Evolutionary conservation across 2,888 invertebrate genomes (phyloP), one percentile per base, ranked within the genome.

Genomic region (Dioctria rufipes): DNA sequence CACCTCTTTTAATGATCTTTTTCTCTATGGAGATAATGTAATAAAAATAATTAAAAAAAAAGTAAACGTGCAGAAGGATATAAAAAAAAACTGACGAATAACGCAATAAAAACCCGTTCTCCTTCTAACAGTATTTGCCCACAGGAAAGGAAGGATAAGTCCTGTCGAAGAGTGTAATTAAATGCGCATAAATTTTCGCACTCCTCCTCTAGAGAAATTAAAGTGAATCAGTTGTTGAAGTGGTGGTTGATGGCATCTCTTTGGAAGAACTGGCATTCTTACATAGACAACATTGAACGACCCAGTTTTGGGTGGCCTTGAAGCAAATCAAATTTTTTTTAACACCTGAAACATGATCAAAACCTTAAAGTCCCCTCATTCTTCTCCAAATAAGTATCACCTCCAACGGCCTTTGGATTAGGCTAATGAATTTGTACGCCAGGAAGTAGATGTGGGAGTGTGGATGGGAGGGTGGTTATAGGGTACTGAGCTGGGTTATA

Each of bases 331-430:
- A 60, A 54, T 73, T 73, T 73, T 73, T n/a, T 73, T 58, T 58
- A 73, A 73, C 73, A 73, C 73, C 73, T 73, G 39, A 6, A 73
- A 73, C 58, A 73, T 73, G 73, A 73, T 73, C 42, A 73, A 73
- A 61, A 73, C 40, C 73, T 42, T 58, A n/a, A 58, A 58, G 40
- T 13, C n/a, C 39, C 5, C 43, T 5, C 67, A 6, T 51, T 51
- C 67, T 46, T 43, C 49, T 37, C 46, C 25, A 25, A 25, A 25
- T 25, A 25, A 25, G 25, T 25, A n/a, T 9, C 49, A 46, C 49
- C 49, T 9, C 49, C 25, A 11, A 3, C 25, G 49, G 49, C 11
- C 5, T 39, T 46, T 37, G 60, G 58, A 43, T 25, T 42, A 46
- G 46, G 37, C 39, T 63, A 77, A 77, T 77, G 77, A 63, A 61